phyloP scores from a whole-genome alignment of 37 sponge, comb jelly and placozoan genomes.

The Theonella swinhoei region DNA sequence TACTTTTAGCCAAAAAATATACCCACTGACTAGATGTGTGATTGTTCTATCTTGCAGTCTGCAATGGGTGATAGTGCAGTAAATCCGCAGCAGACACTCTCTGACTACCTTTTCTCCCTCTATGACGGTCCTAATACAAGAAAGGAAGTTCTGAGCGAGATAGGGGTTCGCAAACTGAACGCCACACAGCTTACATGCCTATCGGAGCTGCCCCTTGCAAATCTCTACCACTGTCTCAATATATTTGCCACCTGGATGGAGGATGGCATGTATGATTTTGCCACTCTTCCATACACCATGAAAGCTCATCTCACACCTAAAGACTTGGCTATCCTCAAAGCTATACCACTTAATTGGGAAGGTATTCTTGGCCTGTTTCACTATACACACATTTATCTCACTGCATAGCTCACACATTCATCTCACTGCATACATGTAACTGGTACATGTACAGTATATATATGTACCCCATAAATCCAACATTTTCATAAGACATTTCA shows the following conservation, averaged over 20 bases:
- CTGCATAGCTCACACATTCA: too few relatives aligned
- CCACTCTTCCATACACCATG: conserved; percentile 54
- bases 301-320: conserved; percentile 47
- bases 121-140: conserved; percentile 21
- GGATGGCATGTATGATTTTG: conserved; percentile 77
- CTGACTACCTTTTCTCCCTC: conserved; percentile 26
- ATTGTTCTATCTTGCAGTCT: neutral
- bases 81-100: conserved; percentile 5
- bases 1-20: too few relatives aligned
- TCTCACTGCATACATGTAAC: too few relatives aligned
- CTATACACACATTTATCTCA: conserved; percentile 1
- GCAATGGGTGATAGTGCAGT: neutral
- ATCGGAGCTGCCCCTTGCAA: conserved; percentile 14
- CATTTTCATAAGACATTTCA: too few relatives aligned
- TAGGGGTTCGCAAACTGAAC: conserved; percentile 51
- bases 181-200: conserved; percentile 51
- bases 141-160: conserved; percentile 53
- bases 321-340: conserved; percentile 27
- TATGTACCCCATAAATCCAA: neutral
- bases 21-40: too few relatives aligned
- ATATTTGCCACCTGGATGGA: conserved; percentile 72
- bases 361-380: too few relatives aligned
- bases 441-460: too few relatives aligned
- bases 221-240: conserved; percentile 48
- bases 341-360: conserved; percentile 27